Evolutionary conservation across 1,140 invertebrate genomes (phyloP), one percentile per base, ranked within the genome.

Genomic region (Drosophila kanapiae): DNA sequence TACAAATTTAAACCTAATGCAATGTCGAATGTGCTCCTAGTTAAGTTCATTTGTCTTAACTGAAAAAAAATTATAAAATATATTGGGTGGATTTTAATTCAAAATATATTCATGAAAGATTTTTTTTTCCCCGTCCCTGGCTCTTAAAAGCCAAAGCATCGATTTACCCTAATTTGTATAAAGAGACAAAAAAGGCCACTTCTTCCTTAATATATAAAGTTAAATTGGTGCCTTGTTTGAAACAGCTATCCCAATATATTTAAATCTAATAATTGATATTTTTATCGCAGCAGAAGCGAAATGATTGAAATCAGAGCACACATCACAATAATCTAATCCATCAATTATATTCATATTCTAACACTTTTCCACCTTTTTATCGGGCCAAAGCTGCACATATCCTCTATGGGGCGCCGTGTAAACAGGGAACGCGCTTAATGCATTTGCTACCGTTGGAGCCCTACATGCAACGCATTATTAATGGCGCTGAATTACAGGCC

Each of bases 401-500:
- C 43, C 16, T 60, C 43, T 9, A 29, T 31, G 43, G 43, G 16
- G 6, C 8, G 16, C 13, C 16, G 4, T 53, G 43, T 33, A 53
- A 18, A 60, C 58, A 23, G 29, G 16, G 16, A 35, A 16, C 35
- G 54, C 13, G 58, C 16, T 14, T 60, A 60, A 60, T 59, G 51
- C 62, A 42, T 64, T 64, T 37, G 29, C 45, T 51, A 48, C n/a
- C 18, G 37, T 23, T 59, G 13, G 37, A 9, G n/a, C 29, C 51
- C 29, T 38, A 13, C 33, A 65, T 65, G n/a, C 27, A 42, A 47
- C 45, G 58, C 49, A 59, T 60, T 68, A 69, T 80, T 57, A 48
- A 82, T 72, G 61, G 75, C 67, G 47, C 45, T 57, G 77, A 76
- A 79, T 75, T 81, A 70, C 48, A 60, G 68, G 53, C 54, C 68